Evolutionary conservation across 2,888 invertebrate genomes (phyloP), one percentile per base, ranked within the genome.

Genomic region (Calameuta pallipes): DNA sequence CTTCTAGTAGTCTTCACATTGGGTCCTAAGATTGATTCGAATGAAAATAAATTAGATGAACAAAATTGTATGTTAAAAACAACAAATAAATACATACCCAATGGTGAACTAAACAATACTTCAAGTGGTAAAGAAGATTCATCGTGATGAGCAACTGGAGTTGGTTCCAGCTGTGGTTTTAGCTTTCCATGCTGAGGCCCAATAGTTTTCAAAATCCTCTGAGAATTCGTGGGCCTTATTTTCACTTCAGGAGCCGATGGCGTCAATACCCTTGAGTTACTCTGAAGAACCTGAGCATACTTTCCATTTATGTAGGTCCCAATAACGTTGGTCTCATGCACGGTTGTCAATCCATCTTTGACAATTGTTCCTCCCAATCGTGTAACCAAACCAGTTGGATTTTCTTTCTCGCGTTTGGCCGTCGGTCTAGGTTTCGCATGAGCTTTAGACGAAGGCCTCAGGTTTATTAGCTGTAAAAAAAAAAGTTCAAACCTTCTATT

Each of bases 281-380:
- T 97, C 88, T 97, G 96, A 41, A 97, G 92, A 83, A 94, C 95
- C 92, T 97, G 97, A 4, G 97, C 97, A 90, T 97, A 97, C 92
- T 97, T 97, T 69, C 96, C 97, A 75, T 96, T 95, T 86, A 97
- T 96, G 89, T 95, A 96, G 4, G 97, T 97, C 36, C 97, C 96
- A 85, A 97, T 96, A n/a, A 97, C 97, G 89, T 96, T 96, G 0
- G 97, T 97, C 92, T 97, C 97, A 88, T 96, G 96, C 11, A 97
- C 94, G 0, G 97, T 97, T 9, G 97, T 97, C 3, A 95, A 92
- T 1, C 97, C 97, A 87, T 96, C 96, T 89, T 95, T 95, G 6
- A 97, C 95, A 78, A 96, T 94, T 9, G 96, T 97, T 34, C 97
- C 97, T 73, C 96, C 97, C 76, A 97, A 93, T 86, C 96, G 96